Evolutionary conservation across 2,888 invertebrate genomes (phyloP).

Genomic region (Allacma fusca): DNA sequence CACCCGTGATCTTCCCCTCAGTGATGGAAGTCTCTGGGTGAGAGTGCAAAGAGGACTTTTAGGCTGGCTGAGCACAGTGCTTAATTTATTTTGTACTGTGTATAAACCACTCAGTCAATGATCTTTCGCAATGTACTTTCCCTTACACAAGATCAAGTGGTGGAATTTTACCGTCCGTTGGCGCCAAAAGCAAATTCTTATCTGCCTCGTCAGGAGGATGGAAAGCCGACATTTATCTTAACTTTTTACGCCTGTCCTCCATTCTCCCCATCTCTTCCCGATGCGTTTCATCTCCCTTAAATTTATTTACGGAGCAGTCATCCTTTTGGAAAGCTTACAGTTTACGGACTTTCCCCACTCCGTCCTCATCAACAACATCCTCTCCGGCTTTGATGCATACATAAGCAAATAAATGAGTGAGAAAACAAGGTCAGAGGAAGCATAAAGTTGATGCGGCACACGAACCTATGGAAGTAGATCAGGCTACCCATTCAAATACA

Average conservation of each 20-base stretch:
- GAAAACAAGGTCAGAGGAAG: neutral
- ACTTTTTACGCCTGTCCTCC: constrained; percentile 7
- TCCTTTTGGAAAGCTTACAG: neutral
- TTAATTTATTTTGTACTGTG: no score
- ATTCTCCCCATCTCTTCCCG: neutral
- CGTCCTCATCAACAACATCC: neutral
- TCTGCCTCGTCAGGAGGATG: neutral
- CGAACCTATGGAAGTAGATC: neutral
- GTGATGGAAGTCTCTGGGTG: no score
- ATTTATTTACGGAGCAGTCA: neutral
- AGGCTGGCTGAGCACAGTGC: no score
- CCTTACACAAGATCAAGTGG: neutral
- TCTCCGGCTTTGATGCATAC: neutral
- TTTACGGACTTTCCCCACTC: neutral
- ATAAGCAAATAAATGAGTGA: neutral
- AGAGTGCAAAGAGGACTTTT: no score
- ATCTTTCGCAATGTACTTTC: constrained; percentile 4
- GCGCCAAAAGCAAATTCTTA: neutral
- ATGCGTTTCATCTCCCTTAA: neutral
- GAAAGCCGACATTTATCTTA: constrained; percentile 5
- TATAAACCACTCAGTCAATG: no score
- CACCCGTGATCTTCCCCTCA: no score
- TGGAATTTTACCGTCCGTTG: constrained; percentile 7
- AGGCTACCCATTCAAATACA: neutral
- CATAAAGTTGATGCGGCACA: neutral